Base-by-base conservation (phyloP, 2,888 invertebrate species). In the Andrena chrysosceles region DNA sequence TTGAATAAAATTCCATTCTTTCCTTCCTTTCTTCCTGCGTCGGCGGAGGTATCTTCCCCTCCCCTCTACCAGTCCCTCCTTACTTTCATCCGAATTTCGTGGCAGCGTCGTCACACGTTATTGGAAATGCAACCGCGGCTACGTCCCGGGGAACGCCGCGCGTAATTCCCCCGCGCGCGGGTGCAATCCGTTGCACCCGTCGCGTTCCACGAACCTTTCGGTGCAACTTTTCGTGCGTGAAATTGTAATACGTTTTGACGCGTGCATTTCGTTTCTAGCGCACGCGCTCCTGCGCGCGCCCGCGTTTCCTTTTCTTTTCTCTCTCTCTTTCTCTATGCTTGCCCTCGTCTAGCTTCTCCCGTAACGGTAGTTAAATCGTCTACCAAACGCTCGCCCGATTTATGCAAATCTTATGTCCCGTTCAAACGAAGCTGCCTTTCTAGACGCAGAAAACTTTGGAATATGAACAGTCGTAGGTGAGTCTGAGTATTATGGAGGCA, bases 1-100 rank as follows among this genome's bases (percentile, higher is more conserved):
- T 90, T 90, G 83, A 91, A 91, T 91, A 91, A 90, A 91, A 91
- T 91, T 90, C 89, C 90, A 86, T 89, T 89, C 89, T 85, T 84
- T 84, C 73, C 59, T 76, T 83, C 85, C 84, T 72, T 75, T 54
- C 85, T 67, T 78, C 60, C 76, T 77, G 68, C 52, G 8, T 23
- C 54, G 52, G 16, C 42, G 42, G 42, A 16, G 42, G 42, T 42
- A 5, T 42, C 42, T 42, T 42, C 42, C 16, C 42, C 48, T n/a
- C 20, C 20, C 23, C 29, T 56, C 29, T 69, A 5, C 48, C 67
- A 52, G 31, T 66, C 8, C 0, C 8, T 8, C 10, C 16, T 54
- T 63, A 67, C 75, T 70, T 63, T 64, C 74, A 59, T 54, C 68
- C 59, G 35, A 63, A 83, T 79, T 66, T 75, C 66, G 59, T 48